Evolutionary conservation across 2,888 invertebrate genomes (phyloP).

Genomic region (Erynnis tages): DNA sequence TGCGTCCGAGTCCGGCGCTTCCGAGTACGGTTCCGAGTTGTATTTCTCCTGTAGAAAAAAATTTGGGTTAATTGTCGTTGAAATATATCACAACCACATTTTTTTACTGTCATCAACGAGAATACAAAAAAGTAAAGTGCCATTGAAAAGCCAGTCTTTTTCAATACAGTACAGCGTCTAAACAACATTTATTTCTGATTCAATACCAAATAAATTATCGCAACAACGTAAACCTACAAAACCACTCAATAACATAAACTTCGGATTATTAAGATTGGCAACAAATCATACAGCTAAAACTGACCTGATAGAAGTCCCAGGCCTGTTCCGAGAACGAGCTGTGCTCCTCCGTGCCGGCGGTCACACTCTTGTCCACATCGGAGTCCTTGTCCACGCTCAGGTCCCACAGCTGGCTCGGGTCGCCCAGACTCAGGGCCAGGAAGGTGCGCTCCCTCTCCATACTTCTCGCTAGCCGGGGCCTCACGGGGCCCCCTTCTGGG

Average conservation of each 20-base stretch:
- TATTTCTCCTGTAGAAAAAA: constrained; percentile 89
- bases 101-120: no score
- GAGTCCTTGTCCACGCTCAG: constrained; percentile 72
- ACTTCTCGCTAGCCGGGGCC: constrained; percentile 64
- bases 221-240: no score
- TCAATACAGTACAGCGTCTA: no score
- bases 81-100: no score
- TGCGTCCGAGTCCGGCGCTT: constrained; percentile 91
- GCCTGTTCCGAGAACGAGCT: constrained; percentile 94
- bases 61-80: not conserved
- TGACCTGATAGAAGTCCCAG: constrained; percentile 97
- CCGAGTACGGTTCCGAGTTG: constrained; percentile 94
- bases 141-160: no score
- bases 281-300: constrained; percentile 19
- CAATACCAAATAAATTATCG: no score
- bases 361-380: constrained; percentile 81
- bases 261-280: no score
- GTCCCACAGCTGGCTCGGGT: constrained; percentile 71
- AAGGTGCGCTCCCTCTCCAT: constrained; percentile 66
- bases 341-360: constrained; percentile 86
- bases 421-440: constrained; percentile 65
- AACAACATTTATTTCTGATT: no score
- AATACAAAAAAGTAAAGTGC: no score
- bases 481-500: constrained; percentile 71
- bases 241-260: no score